phyloP scores from a whole-genome alignment of 2,113 vertebrate species.

The Toxotes chatareus region DNA sequence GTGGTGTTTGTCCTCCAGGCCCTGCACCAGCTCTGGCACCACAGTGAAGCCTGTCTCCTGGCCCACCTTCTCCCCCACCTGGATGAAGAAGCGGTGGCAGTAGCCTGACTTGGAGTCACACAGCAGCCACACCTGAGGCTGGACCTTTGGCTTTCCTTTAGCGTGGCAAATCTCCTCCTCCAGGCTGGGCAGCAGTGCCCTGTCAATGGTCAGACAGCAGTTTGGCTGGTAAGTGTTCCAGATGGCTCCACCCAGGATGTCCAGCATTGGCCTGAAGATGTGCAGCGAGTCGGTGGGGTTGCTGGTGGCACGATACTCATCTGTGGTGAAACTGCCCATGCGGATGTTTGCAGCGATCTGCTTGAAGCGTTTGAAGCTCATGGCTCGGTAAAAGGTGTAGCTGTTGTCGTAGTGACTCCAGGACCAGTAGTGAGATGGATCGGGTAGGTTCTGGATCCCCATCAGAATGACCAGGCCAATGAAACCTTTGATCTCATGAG shows the following conservation, averaged over 20 bases:
- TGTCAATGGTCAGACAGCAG: constrained; percentile 80
- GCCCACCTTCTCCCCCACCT: constrained; percentile 50
- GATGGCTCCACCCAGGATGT: constrained; percentile 74
- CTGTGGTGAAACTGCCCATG: constrained; percentile 74
- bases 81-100: constrained; percentile 83
- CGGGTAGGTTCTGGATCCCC: constrained; percentile 79
- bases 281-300: constrained; percentile 64
- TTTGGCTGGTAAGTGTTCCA: constrained; percentile 79
- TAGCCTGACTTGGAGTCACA: constrained; percentile 87
- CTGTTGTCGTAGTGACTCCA: constrained; percentile 77
- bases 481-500: constrained; percentile 80
- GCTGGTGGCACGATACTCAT: background rate
- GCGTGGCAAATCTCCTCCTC: constrained; percentile 55
- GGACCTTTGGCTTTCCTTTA: constrained; percentile 49
- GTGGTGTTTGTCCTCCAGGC: constrained; percentile 79
- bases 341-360: constrained; percentile 79
- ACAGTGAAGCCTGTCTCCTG: constrained; percentile 71
- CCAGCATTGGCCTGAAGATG: constrained; percentile 79
- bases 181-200: constrained; percentile 75
- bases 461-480: constrained; percentile 83
- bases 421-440: constrained; percentile 81
- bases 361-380: constrained; percentile 80
- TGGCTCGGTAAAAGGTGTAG: constrained; percentile 77
- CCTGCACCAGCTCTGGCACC: constrained; percentile 75
- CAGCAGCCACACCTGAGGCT: constrained; percentile 84